Base-by-base conservation (phyloP, 2,888 invertebrate genomes). In the Hypolimnas misippus region DNA sequence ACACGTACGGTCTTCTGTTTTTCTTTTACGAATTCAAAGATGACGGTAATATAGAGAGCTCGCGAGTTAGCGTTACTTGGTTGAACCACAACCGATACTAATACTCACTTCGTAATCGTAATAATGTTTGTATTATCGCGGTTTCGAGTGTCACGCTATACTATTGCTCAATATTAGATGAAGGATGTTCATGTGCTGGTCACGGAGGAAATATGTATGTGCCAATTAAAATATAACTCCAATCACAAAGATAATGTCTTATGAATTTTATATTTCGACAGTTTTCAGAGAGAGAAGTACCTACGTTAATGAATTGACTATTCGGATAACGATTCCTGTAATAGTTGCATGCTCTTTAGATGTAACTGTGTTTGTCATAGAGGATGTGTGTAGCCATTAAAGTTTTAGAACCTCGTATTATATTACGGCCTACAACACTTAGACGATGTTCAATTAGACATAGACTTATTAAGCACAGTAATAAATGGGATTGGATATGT, bases 331-430 rank as follows among this genome's bases (percentile, higher is more conserved):
- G 62, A 50, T 62, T 65, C 70, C 69, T 67, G 46, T 67, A 73
- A 77, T 87, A 89, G 83, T 78, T 86, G 86, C 87, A 87, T 89
- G 88, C 76, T 82, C 76, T 79, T 73, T 86, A 87, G 86, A 73
- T 70, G 79, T 82, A 76, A 81, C 75, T 79, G 82, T 86, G 83
- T 85, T 75, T 80, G 79, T 86, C 73, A 83, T 86, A 87, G 84
- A 76, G 77, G 70, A 76, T 82, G 81, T 87, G 78, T 84, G 83
- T 88, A 87, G 86, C 77, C 79, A 76, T 79, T 69, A 75, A 74
- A 73, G 69, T 71, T 49, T 72, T 83, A 83, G 78, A 79, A 76
- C 77, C 75, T 78, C 70, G 77, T 76, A 75, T 76, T 76, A 70
- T 69, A 66, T 60, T 78, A 76, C 75, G 85, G 83, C 85, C 86